phyloP scores from a whole-genome alignment of 2,888 invertebrate genomes.

The Protonemura montana region DNA sequence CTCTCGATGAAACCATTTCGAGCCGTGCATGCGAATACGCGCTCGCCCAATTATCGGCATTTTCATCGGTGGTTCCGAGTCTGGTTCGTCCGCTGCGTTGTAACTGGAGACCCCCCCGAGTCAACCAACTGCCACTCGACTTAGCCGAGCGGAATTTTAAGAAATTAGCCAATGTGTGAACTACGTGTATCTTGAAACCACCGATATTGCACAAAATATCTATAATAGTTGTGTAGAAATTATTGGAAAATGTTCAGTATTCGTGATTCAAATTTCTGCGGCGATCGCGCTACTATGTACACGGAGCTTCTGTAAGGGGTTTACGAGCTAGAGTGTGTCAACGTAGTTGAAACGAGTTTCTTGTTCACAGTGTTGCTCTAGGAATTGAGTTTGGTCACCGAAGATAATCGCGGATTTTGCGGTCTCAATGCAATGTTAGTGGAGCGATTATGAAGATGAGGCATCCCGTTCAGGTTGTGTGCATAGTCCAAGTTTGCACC shows the following conservation, averaged over 20 bases:
- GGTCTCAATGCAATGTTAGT: not conserved
- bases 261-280: not conserved
- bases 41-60: not conserved
- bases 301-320: not conserved
- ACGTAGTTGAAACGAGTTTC: not conserved
- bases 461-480: not conserved
- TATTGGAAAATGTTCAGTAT: not conserved
- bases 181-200: not conserved
- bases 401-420: not conserved
- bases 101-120: too few species aligned
- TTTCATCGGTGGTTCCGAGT: not conserved
- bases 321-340: not conserved
- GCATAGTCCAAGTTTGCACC: not conserved
- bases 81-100: not conserved
- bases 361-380: not conserved
- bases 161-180: not conserved
- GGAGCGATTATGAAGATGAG: slow-evolving; percentile 1
- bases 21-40: not conserved
- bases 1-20: not conserved
- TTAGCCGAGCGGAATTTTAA: not conserved
- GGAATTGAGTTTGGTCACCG: not conserved
- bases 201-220: not conserved
- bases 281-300: not conserved
- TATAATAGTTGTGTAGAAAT: not conserved
- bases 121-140: too few species aligned